These are phyloP conservation scores for Leuctra nigra DNA, from an alignment of 2,888 invertebrate genomes.

Conservation along the genomic window DNA sequence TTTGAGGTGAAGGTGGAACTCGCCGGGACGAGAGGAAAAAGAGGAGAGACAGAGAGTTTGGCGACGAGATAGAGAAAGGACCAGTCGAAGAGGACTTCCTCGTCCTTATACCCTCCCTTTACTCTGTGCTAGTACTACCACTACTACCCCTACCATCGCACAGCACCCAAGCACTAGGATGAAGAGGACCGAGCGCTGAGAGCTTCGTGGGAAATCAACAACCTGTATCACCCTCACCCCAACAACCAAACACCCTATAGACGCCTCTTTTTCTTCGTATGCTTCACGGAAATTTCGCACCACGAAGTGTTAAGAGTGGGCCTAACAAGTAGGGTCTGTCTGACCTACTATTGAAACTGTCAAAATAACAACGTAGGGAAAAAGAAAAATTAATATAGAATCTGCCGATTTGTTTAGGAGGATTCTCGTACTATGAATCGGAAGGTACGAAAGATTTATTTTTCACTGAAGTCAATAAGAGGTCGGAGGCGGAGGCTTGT, in stretches of 20 bases:
- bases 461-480: too few relatives aligned
- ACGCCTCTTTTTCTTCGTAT: constrained; percentile 19
- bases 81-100: not conserved
- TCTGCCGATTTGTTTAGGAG: too few relatives aligned
- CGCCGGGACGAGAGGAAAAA: constrained; percentile 7
- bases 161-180: too few relatives aligned
- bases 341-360: constrained; percentile 1
- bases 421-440: too few relatives aligned
- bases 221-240: constrained; percentile 21
- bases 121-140: constrained; percentile 88
- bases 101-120: constrained; percentile 2
- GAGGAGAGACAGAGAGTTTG: not conserved
- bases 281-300: constrained; percentile 1
- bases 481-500: too few relatives aligned
- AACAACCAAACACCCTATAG: constrained; percentile 14
- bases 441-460: too few relatives aligned
- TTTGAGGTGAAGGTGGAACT: constrained; percentile 24
- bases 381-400: too few relatives aligned
- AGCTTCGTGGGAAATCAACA: constrained; percentile 31
- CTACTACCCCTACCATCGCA: constrained; percentile 77
- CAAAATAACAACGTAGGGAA: too few relatives aligned
- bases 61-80: not conserved
- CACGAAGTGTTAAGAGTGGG: not conserved
- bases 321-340: not conserved
- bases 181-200: constrained; percentile 27